Base-by-base conservation (phyloP, 2,113 vertebrate genomes). In the Coturnix japonica region DNA sequence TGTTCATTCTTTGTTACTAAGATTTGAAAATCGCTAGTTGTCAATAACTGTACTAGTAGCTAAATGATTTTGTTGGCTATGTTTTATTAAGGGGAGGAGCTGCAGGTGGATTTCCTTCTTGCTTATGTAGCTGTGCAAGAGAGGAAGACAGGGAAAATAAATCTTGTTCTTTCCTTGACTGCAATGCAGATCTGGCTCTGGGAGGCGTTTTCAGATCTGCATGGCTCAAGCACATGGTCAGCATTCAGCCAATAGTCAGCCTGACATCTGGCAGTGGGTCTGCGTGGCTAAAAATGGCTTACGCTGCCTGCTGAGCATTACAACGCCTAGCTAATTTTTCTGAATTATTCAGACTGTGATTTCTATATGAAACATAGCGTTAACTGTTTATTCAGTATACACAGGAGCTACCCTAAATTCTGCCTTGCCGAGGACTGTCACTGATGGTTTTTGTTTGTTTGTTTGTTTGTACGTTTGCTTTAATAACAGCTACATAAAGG, bases 101-200 rank as follows among this genome's bases (percentile, higher is more conserved):
- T 86, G 63, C 81, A 91, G 65, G 57, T 92, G 82, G 30, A 78
- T 94, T 88, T 95, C 76, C 89, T 93, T 80, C 67, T 89, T 69
- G 65, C 49, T 30, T 81, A 28, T 3, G 8, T 89, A 73, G 60
- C 35, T 53, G 64, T 63, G 25, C 49, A 64, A 81, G 70, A 75
- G 74, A 92, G 44, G 31, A 82, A 65, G 28, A 61, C 73, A 69
- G 15, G 43, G 54, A 31, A 96, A 92, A 96, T 95, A 96, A 93
- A 95, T 94, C 87, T 86, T 88, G 69, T 41, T 90, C 87, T 92
- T 93, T 72, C 87, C 85, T 82, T 81, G 90, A 87, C 96, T 96
- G 96, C 96, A 97, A 96, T 96, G 96, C 96, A 97, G 96, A 96
- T 96, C 95, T 94, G 89, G 53, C 81, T 85, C 49, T 23, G 95